Conservation (phyloP, 2,888 invertebrate genomes). For the Rhamnusium bicolor region DNA sequence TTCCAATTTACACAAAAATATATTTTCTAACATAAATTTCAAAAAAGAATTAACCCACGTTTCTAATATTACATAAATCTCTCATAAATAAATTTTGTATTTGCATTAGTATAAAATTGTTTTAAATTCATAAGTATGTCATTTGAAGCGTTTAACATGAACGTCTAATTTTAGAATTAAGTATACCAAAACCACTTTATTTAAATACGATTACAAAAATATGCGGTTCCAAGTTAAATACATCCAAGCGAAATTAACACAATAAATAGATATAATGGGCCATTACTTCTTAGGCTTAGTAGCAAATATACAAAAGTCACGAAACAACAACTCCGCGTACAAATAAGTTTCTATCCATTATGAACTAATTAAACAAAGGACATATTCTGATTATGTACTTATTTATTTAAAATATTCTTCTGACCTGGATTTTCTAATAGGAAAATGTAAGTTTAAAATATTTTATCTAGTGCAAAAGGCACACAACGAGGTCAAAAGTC, state of each 20-base stretch:
- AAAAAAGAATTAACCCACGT: too few relatives aligned
- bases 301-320: neutral
- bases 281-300: neutral
- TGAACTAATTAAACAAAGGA: too few relatives aligned
- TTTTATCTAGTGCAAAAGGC: neutral
- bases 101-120: neutral
- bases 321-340: neutral
- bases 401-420: neutral
- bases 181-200: neutral
- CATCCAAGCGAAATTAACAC: neutral
- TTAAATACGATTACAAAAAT: neutral
- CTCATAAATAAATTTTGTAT: neutral
- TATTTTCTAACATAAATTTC: too few relatives aligned
- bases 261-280: neutral
- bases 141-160: neutral
- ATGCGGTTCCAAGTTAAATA: neutral
- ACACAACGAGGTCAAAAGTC: constrained; percentile 24
- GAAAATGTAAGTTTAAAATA: constrained; percentile 8
- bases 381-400: neutral
- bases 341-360: too few relatives aligned
- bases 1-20: too few relatives aligned
- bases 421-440: constrained; percentile 1
- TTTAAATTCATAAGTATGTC: neutral
- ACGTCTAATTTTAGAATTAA: neutral
- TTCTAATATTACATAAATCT: neutral